These are phyloP conservation scores for Dexiosoma caninum DNA, from an alignment of 2,888 invertebrate genomes.

Conservation along the genomic window DNA sequence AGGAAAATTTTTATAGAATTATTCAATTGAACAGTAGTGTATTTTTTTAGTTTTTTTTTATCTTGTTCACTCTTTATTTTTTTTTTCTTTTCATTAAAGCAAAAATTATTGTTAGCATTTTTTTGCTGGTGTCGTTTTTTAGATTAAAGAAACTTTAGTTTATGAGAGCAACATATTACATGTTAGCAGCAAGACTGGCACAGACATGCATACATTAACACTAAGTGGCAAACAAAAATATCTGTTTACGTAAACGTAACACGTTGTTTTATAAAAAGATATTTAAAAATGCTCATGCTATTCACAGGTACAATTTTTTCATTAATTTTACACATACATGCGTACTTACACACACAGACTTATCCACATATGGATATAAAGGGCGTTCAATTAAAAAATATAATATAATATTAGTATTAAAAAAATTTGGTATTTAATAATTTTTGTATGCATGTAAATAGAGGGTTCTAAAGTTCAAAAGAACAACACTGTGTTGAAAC, in stretches of 20 bases:
- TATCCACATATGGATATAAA: too few relatives aligned
- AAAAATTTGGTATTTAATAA: too few relatives aligned
- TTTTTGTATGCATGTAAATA: too few relatives aligned
- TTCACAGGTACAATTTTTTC: slow-evolving; percentile 12
- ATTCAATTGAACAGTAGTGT: too few relatives aligned
- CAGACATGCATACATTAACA: not conserved
- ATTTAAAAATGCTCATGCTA: not conserved
- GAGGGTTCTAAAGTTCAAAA: too few relatives aligned
- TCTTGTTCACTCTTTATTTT: not conserved
- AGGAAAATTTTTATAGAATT: too few relatives aligned
- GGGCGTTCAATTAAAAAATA: not conserved
- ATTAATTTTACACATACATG: not conserved
- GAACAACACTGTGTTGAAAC: too few relatives aligned
- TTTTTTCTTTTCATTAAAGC: not conserved
- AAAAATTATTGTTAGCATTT: slow-evolving; percentile 26
- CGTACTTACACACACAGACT: not conserved
- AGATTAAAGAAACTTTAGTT: slow-evolving; percentile 41
- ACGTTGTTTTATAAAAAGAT: slow-evolving; percentile 27
- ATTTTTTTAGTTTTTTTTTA: slow-evolving; percentile 24
- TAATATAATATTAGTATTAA: too few relatives aligned
- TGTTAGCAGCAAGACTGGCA: not conserved
- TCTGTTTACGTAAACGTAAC: slow-evolving; percentile 24
- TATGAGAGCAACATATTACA: slow-evolving; percentile 36
- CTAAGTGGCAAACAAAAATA: not conserved
- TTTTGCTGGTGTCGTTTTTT: slow-evolving; percentile 4